A percentile compares a stretch with the other conserved stretches of the same genome.
These are phyloP conservation scores for Drosophila conformis DNA, from an alignment of 2,888 invertebrate species.

Conservation along the genomic window DNA sequence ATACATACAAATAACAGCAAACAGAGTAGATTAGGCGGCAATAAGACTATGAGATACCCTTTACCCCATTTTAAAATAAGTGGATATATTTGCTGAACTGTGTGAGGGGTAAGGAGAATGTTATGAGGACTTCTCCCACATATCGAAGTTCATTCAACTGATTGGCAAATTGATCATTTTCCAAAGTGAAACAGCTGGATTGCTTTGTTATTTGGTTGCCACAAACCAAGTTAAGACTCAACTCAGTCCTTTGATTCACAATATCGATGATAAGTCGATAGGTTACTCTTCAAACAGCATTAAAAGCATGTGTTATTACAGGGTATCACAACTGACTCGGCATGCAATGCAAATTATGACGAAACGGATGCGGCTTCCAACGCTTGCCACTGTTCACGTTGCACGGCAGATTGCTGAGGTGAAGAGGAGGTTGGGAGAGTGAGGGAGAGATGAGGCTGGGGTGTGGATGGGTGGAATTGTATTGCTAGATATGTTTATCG, in stretches of 20 bases:
- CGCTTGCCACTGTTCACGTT: neutral
- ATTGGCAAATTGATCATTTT: neutral
- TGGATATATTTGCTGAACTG: neutral
- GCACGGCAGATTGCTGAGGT: neutral
- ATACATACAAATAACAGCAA: constrained; percentile 10
- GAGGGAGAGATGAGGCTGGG: no score
- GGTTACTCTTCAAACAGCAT: neutral
- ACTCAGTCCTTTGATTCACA: neutral
- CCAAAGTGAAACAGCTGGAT: neutral
- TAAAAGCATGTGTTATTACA: neutral
- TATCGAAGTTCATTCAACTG: neutral
- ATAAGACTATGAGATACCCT: constrained; percentile 1
- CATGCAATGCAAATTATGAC: constrained; percentile 18
- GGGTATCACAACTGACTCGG: constrained; percentile 1
- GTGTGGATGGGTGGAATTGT: neutral
- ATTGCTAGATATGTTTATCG: constrained; percentile 39
- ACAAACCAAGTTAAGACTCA: neutral
- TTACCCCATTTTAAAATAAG: neutral
- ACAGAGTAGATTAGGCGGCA: no score
- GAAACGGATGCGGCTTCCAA: constrained; percentile 9
- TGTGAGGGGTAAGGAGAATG: neutral
- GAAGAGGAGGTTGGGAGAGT: no score
- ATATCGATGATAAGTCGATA: neutral
- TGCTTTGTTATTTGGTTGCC: neutral
- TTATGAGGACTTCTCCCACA: neutral